phyloP scores from a whole-genome alignment of 2,888 invertebrate species.

The Microdon myrmicae region DNA sequence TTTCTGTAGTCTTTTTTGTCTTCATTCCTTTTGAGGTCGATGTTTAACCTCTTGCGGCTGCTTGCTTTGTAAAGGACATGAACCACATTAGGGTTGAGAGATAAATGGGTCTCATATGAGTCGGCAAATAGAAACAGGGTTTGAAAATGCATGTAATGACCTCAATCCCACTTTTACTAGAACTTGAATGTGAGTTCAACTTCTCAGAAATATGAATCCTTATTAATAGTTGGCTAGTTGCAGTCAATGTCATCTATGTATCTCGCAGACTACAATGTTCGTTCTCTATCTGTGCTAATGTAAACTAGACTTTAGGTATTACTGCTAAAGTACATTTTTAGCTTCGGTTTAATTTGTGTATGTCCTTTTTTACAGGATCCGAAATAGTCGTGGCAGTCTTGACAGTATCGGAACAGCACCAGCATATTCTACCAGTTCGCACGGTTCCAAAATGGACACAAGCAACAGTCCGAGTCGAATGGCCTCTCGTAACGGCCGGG shows the following conservation, averaged over 20 bases:
- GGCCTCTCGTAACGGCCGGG: conserved; percentile 62
- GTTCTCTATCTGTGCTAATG: too few relatives aligned
- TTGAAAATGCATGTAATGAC: conserved; percentile 1
- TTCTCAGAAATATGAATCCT: not conserved
- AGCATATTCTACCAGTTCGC: conserved; percentile 62
- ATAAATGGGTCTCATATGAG: conserved; percentile 1
- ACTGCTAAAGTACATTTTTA: not conserved
- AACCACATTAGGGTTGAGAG: conserved; percentile 8
- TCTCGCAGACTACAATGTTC: too few relatives aligned
- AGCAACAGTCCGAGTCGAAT: conserved; percentile 55
- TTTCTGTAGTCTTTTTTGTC: conserved; percentile 23
- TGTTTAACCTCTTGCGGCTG: conserved; percentile 41
- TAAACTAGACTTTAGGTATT: too few relatives aligned
- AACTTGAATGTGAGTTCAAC: not conserved
- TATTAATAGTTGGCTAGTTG: too few relatives aligned
- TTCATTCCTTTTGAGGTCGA: conserved; percentile 32
- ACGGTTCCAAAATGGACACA: conserved; percentile 62
- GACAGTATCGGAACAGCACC: conserved; percentile 65
- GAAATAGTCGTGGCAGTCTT: conserved; percentile 66
- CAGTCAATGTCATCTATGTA: not conserved
- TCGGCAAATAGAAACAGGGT: conserved; percentile 6
- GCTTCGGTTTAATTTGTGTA: not conserved
- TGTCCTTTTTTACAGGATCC: conserved; percentile 59
- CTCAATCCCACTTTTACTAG: conserved; percentile 1
- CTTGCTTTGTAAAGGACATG: conserved; percentile 10